Evolutionary conservation across 2,113 vertebrate species (phyloP), one percentile per base, ranked within the genome.

Genomic region (Ophiodon elongatus): DNA sequence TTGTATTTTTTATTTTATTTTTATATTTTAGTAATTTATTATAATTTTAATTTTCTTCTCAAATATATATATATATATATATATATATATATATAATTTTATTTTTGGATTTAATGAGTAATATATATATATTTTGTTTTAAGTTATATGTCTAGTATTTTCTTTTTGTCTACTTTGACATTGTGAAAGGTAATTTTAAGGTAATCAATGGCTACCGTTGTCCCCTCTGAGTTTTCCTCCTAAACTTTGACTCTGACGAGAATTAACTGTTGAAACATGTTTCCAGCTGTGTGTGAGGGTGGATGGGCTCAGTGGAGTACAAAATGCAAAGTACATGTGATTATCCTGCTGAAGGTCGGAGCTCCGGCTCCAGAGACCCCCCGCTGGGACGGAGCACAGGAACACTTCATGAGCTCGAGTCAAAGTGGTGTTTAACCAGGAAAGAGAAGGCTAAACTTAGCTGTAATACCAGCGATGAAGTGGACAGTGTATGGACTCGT

Each of bases 401-500:
- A 82, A 60, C 47, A 62, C 70, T 76, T 81, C 17, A 21, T n/a
- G 52, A 50, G 59, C 54, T 31, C 0, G 1, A 65, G 47, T 87
- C 52, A 64, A 77, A 86, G 84, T 21, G 35, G n/a, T 74, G 84
- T 77, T 82, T 56, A 75, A 80, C 47, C 13, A n/a, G 35, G 3
- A 21, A n/a, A 23, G 68, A 62, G 76, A 43, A 17, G 62, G 73
- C n/a, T 47, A 73, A 82, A 50, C 35, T 14, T 45, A 64, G 63
- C 75, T 65, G 74, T 54, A 67, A 72, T 81, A 65, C 47, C 21
- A 79, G 60, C 47, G 85, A 82, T 72, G 43, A 79, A 82, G 86
- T 76, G 62, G 80, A 57, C 74, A 27, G 15, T 25, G 62, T 54
- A 23, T 8, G 65, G 29, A 68, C 70, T 65, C 0, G 17, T 81